Evolutionary conservation across 2,888 invertebrate genomes (phyloP).

Genomic region (Drosophila fungiperda): DNA sequence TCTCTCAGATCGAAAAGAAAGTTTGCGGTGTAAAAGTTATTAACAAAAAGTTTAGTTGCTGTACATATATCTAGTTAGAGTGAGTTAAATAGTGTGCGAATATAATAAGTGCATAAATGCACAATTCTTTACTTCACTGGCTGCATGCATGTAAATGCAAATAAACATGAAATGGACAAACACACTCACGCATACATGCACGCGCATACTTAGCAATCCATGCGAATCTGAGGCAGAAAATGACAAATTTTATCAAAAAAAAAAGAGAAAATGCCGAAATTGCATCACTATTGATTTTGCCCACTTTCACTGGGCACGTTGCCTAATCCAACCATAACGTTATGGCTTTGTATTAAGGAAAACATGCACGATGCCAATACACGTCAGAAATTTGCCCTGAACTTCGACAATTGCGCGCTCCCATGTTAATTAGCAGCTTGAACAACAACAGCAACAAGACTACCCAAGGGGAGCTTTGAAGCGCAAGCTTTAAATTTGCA

Average conservation of each 20-base stretch:
- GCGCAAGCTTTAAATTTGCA: constrained; percentile 53
- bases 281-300: constrained; percentile 79
- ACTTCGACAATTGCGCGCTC: constrained; percentile 62
- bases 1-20: constrained; percentile 60
- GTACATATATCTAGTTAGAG: constrained; percentile 52
- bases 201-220: constrained; percentile 22
- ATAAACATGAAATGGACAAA: constrained; percentile 43
- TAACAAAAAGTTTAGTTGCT: constrained; percentile 57
- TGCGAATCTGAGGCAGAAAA: constrained; percentile 41
- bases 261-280: constrained; percentile 48
- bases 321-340: constrained; percentile 28
- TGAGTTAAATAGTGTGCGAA: constrained; percentile 35
- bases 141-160: constrained; percentile 10
- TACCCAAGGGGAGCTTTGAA: constrained; percentile 34
- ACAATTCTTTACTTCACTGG: neutral
- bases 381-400: constrained; percentile 53
- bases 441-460: constrained; percentile 13
- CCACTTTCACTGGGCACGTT: constrained; percentile 71
- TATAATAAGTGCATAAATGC: constrained; percentile 1
- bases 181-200: constrained; percentile 19
- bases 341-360: constrained; percentile 10
- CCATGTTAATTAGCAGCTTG: constrained; percentile 52
- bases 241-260: constrained; percentile 37
- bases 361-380: constrained; percentile 33
- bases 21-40: constrained; percentile 64